Evolutionary conservation across 1,140 invertebrate species (phyloP).

Genomic region (Drosophila grimshawi): DNA sequence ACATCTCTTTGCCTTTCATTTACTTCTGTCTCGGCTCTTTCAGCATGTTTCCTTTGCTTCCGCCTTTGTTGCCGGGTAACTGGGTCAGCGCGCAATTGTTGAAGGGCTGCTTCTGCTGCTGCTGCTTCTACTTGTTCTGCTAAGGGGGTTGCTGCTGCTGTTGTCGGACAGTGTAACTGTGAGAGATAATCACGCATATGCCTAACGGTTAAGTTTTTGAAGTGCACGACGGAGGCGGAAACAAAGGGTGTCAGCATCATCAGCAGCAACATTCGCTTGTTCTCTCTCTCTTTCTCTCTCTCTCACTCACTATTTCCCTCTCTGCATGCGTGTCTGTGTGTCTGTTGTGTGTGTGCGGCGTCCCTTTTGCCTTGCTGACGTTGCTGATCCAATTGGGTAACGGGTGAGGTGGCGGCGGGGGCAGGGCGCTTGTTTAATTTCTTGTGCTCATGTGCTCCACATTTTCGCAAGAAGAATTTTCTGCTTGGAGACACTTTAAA

Average conservation of each 20-base stretch:
- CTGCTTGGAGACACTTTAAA: constrained; percentile 57
- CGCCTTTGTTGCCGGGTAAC: constrained; percentile 82
- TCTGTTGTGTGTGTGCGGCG: constrained; percentile 2
- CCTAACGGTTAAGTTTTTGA: constrained; percentile 82
- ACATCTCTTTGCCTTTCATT: not conserved
- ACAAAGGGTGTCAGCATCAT: constrained; percentile 64
- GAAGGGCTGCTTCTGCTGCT: constrained; percentile 53
- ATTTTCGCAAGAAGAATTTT: constrained; percentile 48
- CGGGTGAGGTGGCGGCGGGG: not conserved
- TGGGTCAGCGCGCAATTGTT: constrained; percentile 81
- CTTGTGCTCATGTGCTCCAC: constrained; percentile 54
- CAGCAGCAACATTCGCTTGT: constrained; percentile 26
- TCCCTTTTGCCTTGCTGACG: constrained; percentile 19
- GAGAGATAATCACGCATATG: constrained; percentile 80
- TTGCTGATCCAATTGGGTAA: constrained; percentile 26
- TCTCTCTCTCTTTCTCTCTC: not conserved
- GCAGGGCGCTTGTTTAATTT: constrained; percentile 58
- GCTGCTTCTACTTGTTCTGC: constrained; percentile 3
- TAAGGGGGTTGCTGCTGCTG: constrained; percentile 14
- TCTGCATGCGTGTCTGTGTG: not conserved
- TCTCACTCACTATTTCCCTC: not conserved
- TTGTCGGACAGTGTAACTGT: constrained; percentile 55
- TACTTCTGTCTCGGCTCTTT: constrained; percentile 56
- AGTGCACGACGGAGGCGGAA: constrained; percentile 59
- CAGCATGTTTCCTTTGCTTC: constrained; percentile 80